phyloP scores from a whole-genome alignment of 2,113 vertebrate genomes.

The Climacteris rufus region DNA sequence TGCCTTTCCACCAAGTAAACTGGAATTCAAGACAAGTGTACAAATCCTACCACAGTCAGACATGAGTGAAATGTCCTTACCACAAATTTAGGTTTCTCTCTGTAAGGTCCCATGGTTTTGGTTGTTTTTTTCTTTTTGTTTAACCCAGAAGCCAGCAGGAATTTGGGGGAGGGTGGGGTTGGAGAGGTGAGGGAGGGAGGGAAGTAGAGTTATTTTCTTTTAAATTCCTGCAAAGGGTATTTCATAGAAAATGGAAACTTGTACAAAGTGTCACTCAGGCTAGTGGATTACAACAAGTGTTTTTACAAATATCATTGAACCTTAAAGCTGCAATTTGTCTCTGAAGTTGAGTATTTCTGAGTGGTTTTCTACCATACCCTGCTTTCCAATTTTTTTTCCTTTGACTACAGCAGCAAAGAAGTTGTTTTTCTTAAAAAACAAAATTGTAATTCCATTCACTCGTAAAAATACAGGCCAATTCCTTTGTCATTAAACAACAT shows the following conservation, averaged over 20 bases:
- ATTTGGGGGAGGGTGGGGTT: not conserved
- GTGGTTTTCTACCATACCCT: not conserved
- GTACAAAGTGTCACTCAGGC: not conserved
- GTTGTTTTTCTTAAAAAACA: not conserved
- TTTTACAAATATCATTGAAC: not conserved
- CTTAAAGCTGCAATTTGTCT: not conserved
- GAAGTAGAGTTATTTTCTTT: not conserved
- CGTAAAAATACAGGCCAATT: not conserved
- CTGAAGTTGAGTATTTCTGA: not conserved
- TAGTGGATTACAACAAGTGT: not conserved
- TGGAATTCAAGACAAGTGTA: not conserved
- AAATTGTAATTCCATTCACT: not conserved
- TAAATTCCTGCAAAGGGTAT: not conserved
- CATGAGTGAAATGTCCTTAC: not conserved
- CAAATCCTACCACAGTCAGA: not conserved
- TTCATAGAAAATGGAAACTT: not conserved
- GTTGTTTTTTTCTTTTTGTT: not conserved
- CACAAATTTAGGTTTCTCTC: not conserved
- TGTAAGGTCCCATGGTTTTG: not conserved
- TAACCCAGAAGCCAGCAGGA: not conserved
- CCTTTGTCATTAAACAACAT: not conserved
- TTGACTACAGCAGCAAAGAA: not conserved
- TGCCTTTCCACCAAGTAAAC: rapidly evolving
- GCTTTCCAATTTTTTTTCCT: not conserved
- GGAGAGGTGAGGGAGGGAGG: not conserved